phyloP scores from a whole-genome alignment of 30 jellyfish, hydroid and myxozoan species.

The Turritopsis rubra region DNA sequence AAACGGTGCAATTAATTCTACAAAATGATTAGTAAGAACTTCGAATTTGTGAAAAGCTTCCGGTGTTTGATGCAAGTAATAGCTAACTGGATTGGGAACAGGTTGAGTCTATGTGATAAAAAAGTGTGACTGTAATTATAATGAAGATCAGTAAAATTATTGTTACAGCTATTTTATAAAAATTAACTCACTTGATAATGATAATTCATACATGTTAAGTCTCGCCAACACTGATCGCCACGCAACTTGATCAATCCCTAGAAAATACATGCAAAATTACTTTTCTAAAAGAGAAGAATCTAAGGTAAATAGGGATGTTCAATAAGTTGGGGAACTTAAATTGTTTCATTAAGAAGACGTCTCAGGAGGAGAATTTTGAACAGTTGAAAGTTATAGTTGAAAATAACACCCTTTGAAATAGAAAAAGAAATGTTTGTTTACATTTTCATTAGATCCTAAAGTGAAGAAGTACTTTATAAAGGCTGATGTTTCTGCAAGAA shows the following conservation, averaged over 20 bases:
- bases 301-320: too few species aligned
- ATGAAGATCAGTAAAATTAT: not conserved
- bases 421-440: too few species aligned
- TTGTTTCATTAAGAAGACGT: too few species aligned
- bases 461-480: too few species aligned
- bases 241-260: conserved; percentile 70
- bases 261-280: too few species aligned
- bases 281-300: too few species aligned
- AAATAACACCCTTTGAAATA: too few species aligned
- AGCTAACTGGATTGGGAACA: conserved; percentile 69
- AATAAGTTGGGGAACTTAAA: too few species aligned
- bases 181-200: conserved; percentile 54
- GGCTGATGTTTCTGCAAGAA: too few species aligned
- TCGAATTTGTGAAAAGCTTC: conserved; percentile 51
- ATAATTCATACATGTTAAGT: conserved; percentile 67
- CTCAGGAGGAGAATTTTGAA: too few species aligned
- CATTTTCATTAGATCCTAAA: too few species aligned
- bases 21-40: conserved; percentile 53
- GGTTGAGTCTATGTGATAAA: conserved; percentile 64
- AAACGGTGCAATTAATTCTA: conserved; percentile 58
- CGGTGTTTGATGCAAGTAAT: conserved; percentile 62
- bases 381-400: too few species aligned
- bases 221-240: conserved; percentile 84
- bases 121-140: not conserved
- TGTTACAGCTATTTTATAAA: not conserved